Conservation (phyloP, 1,140 invertebrate genomes). For the Heliothis virescens region DNA sequence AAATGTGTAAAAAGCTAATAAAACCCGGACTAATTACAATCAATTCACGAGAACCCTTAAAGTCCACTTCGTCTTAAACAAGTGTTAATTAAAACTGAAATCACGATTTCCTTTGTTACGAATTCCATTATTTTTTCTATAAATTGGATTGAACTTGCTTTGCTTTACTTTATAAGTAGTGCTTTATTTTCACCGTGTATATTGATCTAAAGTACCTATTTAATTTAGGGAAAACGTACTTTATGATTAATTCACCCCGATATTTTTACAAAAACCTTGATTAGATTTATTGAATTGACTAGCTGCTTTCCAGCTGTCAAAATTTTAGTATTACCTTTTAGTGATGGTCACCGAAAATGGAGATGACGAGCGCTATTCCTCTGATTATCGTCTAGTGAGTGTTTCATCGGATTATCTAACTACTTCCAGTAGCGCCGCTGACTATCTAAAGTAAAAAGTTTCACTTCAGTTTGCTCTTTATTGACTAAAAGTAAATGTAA, state of each 20-base stretch:
- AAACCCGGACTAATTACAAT: conserved; percentile 41
- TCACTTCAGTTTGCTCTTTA: not conserved
- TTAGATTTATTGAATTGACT: too few species aligned
- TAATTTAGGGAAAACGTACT: too few species aligned
- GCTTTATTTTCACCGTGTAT: too few species aligned
- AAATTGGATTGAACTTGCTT: not conserved
- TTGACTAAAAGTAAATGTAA: too few species aligned
- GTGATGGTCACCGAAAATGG: not conserved
- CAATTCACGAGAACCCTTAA: conserved; percentile 23
- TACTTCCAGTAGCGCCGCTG: not conserved
- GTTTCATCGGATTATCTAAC: conserved; percentile 19
- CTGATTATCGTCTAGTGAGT: not conserved
- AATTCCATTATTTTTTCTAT: not conserved
- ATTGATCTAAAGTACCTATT: too few species aligned
- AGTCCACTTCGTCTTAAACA: not conserved
- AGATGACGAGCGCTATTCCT: not conserved
- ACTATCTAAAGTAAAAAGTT: not conserved
- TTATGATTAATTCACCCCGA: too few species aligned
- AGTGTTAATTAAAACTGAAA: conserved; percentile 36
- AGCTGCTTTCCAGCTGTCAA: too few species aligned
- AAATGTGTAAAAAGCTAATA: conserved; percentile 4
- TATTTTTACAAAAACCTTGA: too few species aligned
- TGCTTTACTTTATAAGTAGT: too few species aligned
- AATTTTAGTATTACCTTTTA: too few species aligned
- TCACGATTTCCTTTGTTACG: conserved; percentile 27